Evolutionary conservation across 2,113 vertebrate genomes (phyloP).

Genomic region (Zeus faber): DNA sequence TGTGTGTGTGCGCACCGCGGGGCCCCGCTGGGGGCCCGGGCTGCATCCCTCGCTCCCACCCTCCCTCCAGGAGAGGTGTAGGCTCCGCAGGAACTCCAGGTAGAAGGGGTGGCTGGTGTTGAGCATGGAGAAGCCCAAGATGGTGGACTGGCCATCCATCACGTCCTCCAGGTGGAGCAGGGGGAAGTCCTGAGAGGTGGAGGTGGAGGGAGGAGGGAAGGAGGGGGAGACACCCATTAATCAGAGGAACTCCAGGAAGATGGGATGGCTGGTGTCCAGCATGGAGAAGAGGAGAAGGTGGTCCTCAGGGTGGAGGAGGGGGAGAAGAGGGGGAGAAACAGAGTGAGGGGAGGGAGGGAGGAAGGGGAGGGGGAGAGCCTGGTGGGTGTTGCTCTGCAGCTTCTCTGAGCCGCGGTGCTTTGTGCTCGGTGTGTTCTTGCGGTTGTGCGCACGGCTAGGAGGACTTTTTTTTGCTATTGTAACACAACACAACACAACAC

Average conservation of each 20-base stretch:
- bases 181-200: slow-evolving; percentile 80
- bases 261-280: neutral
- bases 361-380: no score
- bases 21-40: slow-evolving; percentile 67
- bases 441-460: no score
- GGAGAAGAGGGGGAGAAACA: neutral
- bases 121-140: slow-evolving; percentile 89
- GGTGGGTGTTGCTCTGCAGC: no score
- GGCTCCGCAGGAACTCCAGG: slow-evolving; percentile 86
- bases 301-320: neutral
- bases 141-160: slow-evolving; percentile 82
- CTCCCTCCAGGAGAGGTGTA: slow-evolving; percentile 90
- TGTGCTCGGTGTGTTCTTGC: no score
- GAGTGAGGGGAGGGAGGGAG: neutral
- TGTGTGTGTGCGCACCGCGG: no score
- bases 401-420: no score
- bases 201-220: neutral
- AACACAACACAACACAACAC: no score
- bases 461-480: no score
- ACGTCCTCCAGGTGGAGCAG: slow-evolving; percentile 81
- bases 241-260: neutral
- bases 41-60: slow-evolving; percentile 88
- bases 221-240: neutral
- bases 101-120: slow-evolving; percentile 86
- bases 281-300: neutral